Evolutionary conservation across 2,888 invertebrate genomes (phyloP).

Genomic region (Smittia aterrima): DNA sequence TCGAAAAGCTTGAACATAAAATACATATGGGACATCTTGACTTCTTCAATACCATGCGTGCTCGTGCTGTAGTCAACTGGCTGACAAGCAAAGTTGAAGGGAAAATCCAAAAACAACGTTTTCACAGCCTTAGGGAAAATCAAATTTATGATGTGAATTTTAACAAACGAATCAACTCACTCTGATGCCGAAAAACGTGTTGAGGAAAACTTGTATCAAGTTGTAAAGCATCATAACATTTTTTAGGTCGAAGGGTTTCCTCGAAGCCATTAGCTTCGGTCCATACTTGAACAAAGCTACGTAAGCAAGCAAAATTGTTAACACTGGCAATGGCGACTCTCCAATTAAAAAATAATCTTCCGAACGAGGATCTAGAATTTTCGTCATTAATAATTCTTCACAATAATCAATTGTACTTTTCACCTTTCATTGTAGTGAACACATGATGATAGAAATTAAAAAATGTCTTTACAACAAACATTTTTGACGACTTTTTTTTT

Average conservation of each 20-base stretch:
- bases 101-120: neutral
- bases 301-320: slow-evolving; percentile 65
- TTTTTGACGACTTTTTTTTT: neutral
- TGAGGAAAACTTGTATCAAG: slow-evolving; percentile 73
- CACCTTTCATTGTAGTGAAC: neutral
- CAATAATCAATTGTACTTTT: neutral
- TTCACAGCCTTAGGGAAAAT: neutral
- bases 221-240: slow-evolving; percentile 81
- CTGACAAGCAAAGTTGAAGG: slow-evolving; percentile 57
- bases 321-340: slow-evolving; percentile 61
- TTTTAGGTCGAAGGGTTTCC: slow-evolving; percentile 78
- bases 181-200: slow-evolving; percentile 53
- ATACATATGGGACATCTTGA: slow-evolving; percentile 56
- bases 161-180: slow-evolving; percentile 43
- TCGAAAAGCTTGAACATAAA: slow-evolving; percentile 59
- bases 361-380: slow-evolving; percentile 60
- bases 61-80: slow-evolving; percentile 55
- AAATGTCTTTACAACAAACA: neutral
- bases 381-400: neutral
- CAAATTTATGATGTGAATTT: neutral
- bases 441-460: neutral
- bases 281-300: slow-evolving; percentile 73
- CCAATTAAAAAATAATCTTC: slow-evolving; percentile 47
- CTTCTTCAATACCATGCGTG: neutral
- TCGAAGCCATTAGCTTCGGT: slow-evolving; percentile 80